Base-by-base conservation (phyloP, 2,888 invertebrate genomes). In the Trilocha varians region DNA sequence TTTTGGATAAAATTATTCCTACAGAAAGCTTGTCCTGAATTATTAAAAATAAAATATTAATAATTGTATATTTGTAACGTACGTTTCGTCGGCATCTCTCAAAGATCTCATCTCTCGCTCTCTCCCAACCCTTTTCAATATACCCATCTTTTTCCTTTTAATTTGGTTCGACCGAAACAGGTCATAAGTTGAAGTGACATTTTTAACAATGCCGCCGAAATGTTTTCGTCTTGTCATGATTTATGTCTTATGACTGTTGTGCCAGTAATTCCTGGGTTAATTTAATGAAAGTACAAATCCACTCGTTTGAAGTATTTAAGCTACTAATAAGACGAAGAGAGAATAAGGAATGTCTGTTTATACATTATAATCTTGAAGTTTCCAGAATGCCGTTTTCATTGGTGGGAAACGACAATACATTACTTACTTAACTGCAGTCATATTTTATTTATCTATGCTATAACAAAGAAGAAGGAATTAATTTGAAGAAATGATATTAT, bases 191-290 rank as follows among this genome's bases (percentile, higher is more conserved):
- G 77, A 65, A 76, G 78, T 82, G 85, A 85, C 84, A 83, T 80
- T 83, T 82, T 79, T 72, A 84, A 85, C 84, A 85, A 84, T 77
- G 62, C 71, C 64, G 66, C 74, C 73, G 78, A 80, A 83, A 84
- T 83, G 84, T 85, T 85, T 84, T 84, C 78, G 78, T 83, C 79
- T 83, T 76, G 67, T 77, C 79, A 84, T 85, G 85, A 85, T 84
- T 84, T 85, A 85, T 84, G 84, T 75, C 70, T 75, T 64, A 25
- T 11, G 25, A 25, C 25, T 25, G 11, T 11, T 6, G 25, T 25
- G 25, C 3, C 25, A 25, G 25, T 25, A 9, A 25, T 25, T 9
- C 25, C 11, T 25, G 3, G 25, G 25, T 9, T 25, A 25, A 25
- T 25, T 25, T 25, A 25, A 25, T 11, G 5, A 6, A 25, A 1